Conservation (phyloP, 2,888 invertebrate genomes). For the Allolobophora icterica region DNA sequence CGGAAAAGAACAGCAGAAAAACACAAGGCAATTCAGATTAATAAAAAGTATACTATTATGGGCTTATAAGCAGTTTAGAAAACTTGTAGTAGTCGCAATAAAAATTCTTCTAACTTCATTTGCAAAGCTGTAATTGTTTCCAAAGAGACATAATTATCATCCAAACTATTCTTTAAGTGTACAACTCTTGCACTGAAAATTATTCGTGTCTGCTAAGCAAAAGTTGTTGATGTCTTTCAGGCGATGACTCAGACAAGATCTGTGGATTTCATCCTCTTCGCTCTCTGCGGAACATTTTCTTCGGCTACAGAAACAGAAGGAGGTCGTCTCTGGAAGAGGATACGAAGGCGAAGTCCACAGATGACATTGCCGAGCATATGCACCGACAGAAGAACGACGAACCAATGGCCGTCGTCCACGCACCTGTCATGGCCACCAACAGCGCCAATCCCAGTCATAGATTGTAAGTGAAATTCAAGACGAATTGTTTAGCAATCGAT, state of each 20-base stretch:
- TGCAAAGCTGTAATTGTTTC: too few species aligned
- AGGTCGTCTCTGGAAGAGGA: background rate
- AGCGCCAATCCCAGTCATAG: background rate
- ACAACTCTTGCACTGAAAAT: background rate
- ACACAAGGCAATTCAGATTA: background rate
- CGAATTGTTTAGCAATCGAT: background rate
- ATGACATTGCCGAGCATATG: background rate
- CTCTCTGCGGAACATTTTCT: slow-evolving; percentile 26
- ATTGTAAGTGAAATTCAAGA: background rate
- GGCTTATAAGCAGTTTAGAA: background rate
- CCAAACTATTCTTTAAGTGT: background rate
- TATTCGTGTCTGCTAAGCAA: background rate
- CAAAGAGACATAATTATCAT: too few species aligned
- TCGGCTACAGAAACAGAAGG: background rate
- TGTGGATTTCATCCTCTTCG: slow-evolving; percentile 14
- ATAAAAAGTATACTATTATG: too few species aligned
- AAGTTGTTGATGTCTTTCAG: background rate
- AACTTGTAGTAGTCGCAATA: background rate
- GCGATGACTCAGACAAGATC: background rate
- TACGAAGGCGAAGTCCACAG: background rate
- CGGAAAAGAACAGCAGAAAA: background rate
- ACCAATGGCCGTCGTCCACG: background rate
- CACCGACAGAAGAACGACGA: background rate
- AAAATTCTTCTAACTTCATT: background rate
- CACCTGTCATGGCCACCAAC: background rate